phyloP scores from a whole-genome alignment of 1,140 invertebrate genomes.

The Orchesella cincta region DNA sequence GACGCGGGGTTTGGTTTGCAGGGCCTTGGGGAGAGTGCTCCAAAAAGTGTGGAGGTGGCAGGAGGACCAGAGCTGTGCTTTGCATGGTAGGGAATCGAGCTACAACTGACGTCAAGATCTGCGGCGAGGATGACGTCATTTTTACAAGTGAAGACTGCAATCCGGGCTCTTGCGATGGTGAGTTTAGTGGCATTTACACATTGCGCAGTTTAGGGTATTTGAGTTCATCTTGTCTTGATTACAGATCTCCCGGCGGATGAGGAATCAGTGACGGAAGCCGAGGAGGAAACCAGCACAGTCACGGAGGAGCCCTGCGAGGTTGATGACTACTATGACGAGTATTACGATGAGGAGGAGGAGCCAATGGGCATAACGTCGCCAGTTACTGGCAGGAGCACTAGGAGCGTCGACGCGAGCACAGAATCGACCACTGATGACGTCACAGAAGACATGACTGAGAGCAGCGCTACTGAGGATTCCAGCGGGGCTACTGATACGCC shows the following conservation, averaged over 20 bases:
- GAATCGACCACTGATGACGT: background rate
- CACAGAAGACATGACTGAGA: background rate
- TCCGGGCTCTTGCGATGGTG: conserved; percentile 59
- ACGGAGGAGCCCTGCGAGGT: conserved; percentile 12
- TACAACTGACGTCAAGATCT: conserved; percentile 63
- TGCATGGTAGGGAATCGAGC: conserved; percentile 72
- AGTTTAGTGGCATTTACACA: background rate
- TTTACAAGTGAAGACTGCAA: conserved; percentile 74
- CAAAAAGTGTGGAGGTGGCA: conserved; percentile 79
- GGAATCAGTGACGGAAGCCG: background rate
- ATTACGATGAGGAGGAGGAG: background rate
- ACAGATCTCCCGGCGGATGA: background rate
- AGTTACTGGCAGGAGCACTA: conserved; percentile 7
- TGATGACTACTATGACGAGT: background rate
- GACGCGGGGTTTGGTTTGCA: conserved; percentile 75
- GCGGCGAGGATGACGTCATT: conserved; percentile 67
- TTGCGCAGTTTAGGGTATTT: background rate
- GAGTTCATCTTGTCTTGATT: background rate
- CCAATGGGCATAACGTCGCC: background rate
- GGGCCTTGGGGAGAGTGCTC: conserved; percentile 82
- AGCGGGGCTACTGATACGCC: background rate
- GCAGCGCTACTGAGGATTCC: background rate
- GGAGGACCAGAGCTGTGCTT: conserved; percentile 70
- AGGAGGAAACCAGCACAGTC: background rate
- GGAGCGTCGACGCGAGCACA: background rate